Conservation (phyloP, 2,888 invertebrate species). For the Nowickia ferox region DNA sequence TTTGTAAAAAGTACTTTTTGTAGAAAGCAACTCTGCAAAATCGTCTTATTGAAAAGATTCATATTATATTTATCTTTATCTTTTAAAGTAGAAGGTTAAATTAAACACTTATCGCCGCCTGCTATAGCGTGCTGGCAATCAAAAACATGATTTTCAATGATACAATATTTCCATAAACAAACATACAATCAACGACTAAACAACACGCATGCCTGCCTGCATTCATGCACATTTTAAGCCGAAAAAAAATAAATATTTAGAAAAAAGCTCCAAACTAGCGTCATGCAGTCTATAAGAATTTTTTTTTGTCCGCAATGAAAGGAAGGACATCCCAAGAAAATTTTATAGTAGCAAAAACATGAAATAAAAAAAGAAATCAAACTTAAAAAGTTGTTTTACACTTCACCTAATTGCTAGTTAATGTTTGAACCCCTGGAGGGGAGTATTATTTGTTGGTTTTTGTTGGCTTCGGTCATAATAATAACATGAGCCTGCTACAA, state of each 20-base stretch:
- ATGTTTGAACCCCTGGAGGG: slow-evolving; percentile 80
- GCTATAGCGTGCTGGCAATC: slow-evolving; percentile 39
- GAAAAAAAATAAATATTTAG: slow-evolving; percentile 17
- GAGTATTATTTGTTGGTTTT: slow-evolving; percentile 67
- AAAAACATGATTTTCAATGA: slow-evolving; percentile 64
- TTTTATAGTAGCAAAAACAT: slow-evolving; percentile 56
- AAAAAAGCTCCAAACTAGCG: slow-evolving; percentile 53
- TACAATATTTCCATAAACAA: slow-evolving; percentile 67
- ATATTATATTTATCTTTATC: no score
- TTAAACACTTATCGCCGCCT: neutral
- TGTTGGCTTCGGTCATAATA: slow-evolving; percentile 49
- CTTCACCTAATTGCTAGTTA: slow-evolving; percentile 83
- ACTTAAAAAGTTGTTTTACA: slow-evolving; percentile 78
- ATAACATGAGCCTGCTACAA: slow-evolving; percentile 61
- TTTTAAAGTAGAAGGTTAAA: no score
- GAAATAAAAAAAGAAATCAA: slow-evolving; percentile 39
- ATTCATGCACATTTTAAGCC: slow-evolving; percentile 35
- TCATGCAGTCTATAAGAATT: slow-evolving; percentile 67
- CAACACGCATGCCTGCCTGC: slow-evolving; percentile 67
- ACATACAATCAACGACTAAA: slow-evolving; percentile 48
- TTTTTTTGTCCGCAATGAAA: slow-evolving; percentile 39
- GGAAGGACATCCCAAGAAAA: slow-evolving; percentile 66
- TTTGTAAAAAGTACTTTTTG: no score
- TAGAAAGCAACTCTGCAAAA: no score
- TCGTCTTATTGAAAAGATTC: no score